These are phyloP conservation scores for Sebastes baramenuke DNA, from an alignment of 2,797 vertebrate species.

Conservation along the genomic window DNA sequence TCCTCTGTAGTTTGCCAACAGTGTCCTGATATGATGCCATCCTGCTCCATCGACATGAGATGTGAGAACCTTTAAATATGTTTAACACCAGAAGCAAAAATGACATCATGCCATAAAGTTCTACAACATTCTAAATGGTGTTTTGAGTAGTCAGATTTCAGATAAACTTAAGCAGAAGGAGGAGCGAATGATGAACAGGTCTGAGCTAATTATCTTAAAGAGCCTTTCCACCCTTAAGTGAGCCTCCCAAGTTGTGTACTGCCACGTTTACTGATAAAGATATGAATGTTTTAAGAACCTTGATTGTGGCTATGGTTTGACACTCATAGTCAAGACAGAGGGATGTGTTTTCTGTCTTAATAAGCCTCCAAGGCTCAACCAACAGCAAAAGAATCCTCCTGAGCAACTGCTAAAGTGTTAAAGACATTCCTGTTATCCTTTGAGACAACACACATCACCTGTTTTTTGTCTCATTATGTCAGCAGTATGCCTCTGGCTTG, in stretches of 20 bases:
- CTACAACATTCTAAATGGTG: fast-evolving
- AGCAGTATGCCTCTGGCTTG: not conserved
- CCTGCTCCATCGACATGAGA: not conserved
- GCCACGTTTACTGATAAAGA: not conserved
- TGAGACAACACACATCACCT: not conserved
- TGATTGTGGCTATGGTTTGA: not conserved
- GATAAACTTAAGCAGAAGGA: not conserved
- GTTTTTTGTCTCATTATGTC: not conserved
- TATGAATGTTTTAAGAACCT: not conserved
- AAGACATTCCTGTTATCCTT: not conserved
- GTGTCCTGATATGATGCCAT: not conserved
- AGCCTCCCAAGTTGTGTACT: not conserved
- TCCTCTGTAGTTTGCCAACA: not conserved
- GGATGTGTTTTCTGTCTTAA: not conserved
- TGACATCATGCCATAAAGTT: not conserved
- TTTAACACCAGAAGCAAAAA: not conserved
- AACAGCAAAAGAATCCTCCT: not conserved
- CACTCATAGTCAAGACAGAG: not conserved
- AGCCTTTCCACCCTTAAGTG: not conserved
- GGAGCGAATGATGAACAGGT: not conserved
- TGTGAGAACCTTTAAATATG: not conserved
- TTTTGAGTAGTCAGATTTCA: not conserved
- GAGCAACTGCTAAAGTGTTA: not conserved
- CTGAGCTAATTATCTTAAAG: not conserved
- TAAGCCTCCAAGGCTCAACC: not conserved